Percentiles rank a stretch among this genome's conserved stretches.
These are phyloP conservation scores for Semicossyphus pulcher DNA, from an alignment of 2,113 vertebrate genomes.

Conservation along the genomic window DNA sequence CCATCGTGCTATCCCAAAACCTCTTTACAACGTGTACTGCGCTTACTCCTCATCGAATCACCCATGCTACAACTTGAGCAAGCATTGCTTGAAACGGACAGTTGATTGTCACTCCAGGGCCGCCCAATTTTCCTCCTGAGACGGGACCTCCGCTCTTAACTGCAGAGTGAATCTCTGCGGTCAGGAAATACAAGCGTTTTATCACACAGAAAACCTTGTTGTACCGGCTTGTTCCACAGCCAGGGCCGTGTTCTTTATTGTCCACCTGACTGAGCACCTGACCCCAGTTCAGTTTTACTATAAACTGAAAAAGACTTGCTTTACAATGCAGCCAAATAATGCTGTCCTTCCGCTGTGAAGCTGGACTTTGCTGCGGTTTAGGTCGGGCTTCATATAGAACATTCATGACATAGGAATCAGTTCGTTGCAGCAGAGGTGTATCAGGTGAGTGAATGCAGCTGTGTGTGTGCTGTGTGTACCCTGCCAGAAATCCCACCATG, in stretches of 20 bases:
- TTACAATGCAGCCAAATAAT: slow-evolving; percentile 21
- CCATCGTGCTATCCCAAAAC: background rate
- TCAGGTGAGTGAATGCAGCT: background rate
- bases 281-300: slow-evolving; percentile 24
- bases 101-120: slow-evolving; percentile 6
- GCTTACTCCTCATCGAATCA: background rate
- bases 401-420: slow-evolving; percentile 9
- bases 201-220: slow-evolving; percentile 16
- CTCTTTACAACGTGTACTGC: background rate
- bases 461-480: background rate
- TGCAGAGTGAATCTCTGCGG: background rate
- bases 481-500: slow-evolving; percentile 16
- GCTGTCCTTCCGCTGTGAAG: slow-evolving; percentile 18
- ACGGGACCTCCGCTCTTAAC: background rate
- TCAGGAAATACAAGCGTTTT: slow-evolving; percentile 7
- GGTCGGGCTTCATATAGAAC: background rate
- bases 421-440: slow-evolving; percentile 2
- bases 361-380: background rate
- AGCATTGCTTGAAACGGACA: slow-evolving; percentile 9
- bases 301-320: slow-evolving; percentile 26
- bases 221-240: background rate
- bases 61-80: slow-evolving; percentile 1
- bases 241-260: slow-evolving; percentile 6
- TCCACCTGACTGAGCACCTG: slow-evolving; percentile 21
- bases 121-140: background rate